Conservation (phyloP, 2,888 invertebrate species). For the Spodoptera picta region DNA sequence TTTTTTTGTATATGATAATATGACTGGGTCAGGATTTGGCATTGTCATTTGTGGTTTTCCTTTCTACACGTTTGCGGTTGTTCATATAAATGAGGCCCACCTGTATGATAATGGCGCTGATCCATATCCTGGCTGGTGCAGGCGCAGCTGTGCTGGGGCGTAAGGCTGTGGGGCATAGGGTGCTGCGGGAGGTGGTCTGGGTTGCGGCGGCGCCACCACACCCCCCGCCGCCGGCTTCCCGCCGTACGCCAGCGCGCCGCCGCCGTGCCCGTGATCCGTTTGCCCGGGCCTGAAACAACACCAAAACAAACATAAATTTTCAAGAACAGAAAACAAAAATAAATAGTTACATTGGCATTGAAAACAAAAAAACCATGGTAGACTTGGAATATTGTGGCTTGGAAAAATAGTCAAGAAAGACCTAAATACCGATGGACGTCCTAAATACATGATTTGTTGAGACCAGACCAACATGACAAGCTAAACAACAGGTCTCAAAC, state of each 20-base stretch:
- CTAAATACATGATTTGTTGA: too few relatives aligned
- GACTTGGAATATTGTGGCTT: too few relatives aligned
- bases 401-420: too few relatives aligned
- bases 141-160: slow-evolving; percentile 78
- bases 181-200: slow-evolving; percentile 80
- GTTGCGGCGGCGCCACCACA: slow-evolving; percentile 77
- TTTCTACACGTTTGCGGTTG: too few relatives aligned
- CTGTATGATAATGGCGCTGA: slow-evolving; percentile 84
- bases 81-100: slow-evolving; percentile 51
- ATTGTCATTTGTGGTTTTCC: too few relatives aligned
- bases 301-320: slow-evolving; percentile 14
- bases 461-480: too few relatives aligned
- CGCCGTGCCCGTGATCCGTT: slow-evolving; percentile 83
- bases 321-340: neutral
- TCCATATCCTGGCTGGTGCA: slow-evolving; percentile 85
- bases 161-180: slow-evolving; percentile 80
- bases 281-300: slow-evolving; percentile 81
- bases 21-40: too few relatives aligned
- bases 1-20: too few relatives aligned
- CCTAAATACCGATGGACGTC: too few relatives aligned
- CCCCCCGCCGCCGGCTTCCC: slow-evolving; percentile 81
- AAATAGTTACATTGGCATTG: neutral
- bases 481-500: too few relatives aligned
- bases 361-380: neutral
- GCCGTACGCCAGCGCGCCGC: slow-evolving; percentile 84